Evolutionary conservation across 2,113 vertebrate genomes (phyloP).

Genomic region (Podarcis cretensis): DNA sequence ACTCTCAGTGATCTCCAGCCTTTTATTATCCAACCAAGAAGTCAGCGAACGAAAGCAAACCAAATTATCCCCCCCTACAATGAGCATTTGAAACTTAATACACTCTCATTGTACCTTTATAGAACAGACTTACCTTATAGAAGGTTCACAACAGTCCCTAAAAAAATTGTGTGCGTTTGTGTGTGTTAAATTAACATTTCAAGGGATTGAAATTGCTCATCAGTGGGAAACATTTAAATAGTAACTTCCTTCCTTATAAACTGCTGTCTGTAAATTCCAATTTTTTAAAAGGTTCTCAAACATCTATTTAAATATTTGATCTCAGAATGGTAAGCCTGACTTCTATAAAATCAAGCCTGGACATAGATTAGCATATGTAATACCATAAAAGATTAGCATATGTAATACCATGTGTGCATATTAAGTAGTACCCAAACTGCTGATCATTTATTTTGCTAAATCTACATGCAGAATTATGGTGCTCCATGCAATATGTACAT

Average conservation of each 20-base stretch:
- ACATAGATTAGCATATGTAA: not conserved
- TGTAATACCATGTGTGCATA: rapidly evolving
- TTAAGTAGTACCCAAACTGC: not conserved
- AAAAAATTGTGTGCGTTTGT: not conserved
- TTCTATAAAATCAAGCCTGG: not conserved
- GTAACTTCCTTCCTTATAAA: not conserved
- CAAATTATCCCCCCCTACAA: too few relatives aligned
- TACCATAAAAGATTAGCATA: not conserved
- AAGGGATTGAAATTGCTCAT: not conserved
- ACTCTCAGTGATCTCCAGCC: conserved; percentile 66
- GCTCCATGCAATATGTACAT: not conserved
- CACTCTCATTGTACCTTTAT: not conserved
- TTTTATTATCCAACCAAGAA: conserved; percentile 64
- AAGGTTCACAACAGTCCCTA: not conserved
- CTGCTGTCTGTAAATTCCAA: not conserved
- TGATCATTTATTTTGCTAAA: not conserved
- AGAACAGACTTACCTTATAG: not conserved
- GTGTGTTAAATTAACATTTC: not conserved
- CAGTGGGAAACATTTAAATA: rapidly evolving
- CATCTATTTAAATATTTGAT: not conserved
- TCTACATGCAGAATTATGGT: not conserved
- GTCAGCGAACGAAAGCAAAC: not conserved
- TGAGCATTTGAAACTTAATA: not conserved
- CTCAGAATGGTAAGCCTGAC: not conserved
- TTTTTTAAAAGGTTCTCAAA: not conserved